These are phyloP conservation scores for Scelioninae gen. 2 DNA, from an alignment of 2,888 invertebrate genomes.

Conservation along the genomic window DNA sequence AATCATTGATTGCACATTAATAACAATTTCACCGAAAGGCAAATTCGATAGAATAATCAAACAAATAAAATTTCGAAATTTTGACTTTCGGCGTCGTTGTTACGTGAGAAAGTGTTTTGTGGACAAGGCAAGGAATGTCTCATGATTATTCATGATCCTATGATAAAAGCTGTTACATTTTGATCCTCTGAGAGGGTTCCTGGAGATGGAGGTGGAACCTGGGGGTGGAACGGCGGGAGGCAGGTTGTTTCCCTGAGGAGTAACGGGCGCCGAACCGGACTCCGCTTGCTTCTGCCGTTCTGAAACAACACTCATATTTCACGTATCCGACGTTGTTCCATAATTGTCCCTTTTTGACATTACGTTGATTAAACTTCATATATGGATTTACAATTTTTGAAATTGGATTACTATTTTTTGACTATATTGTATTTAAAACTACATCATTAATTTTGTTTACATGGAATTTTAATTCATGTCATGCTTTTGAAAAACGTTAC, in stretches of 20 bases:
- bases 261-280: conserved; percentile 85
- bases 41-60: background rate
- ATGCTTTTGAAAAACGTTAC: too few relatives aligned
- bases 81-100: conserved; percentile 17
- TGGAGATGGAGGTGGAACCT: conserved; percentile 78
- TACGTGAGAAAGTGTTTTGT: conserved; percentile 33
- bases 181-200: conserved; percentile 88
- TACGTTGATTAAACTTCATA: background rate
- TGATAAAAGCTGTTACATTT: conserved; percentile 81
- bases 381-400: background rate
- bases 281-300: conserved; percentile 79
- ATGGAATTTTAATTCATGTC: too few relatives aligned
- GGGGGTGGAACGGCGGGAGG: conserved; percentile 77
- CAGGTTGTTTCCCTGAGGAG: conserved; percentile 80
- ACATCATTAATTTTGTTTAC: too few relatives aligned
- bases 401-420: too few relatives aligned
- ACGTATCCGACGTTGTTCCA: conserved; percentile 58
- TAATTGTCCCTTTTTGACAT: conserved; percentile 34
- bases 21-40: conserved; percentile 8
- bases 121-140: conserved; percentile 47
- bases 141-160: conserved; percentile 53
- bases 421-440: too few relatives aligned
- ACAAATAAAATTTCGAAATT: background rate
- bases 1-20: conserved; percentile 21
- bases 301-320: conserved; percentile 77